Evolutionary conservation across 1,140 invertebrate genomes (phyloP).

Genomic region (Tigriopus japonicus): DNA sequence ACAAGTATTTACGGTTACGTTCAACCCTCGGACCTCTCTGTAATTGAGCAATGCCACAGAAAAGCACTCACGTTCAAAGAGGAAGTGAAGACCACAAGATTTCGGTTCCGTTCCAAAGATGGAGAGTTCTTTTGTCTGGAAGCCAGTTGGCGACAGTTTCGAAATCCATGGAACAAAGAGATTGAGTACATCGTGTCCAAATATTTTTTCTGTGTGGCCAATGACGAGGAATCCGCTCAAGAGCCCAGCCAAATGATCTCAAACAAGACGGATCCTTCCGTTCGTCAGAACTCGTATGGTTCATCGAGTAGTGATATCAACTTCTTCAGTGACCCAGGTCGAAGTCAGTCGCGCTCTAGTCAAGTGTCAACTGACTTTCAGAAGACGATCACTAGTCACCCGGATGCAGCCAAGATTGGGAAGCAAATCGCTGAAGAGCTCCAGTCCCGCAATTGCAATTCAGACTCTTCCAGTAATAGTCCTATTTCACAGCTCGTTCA

Average conservation of each 20-base stretch:
- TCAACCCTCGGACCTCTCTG: constrained; percentile 57
- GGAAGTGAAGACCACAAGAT: constrained; percentile 43
- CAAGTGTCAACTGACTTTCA: constrained; percentile 33
- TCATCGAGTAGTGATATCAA: background rate
- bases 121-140: constrained; percentile 48
- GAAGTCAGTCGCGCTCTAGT: background rate
- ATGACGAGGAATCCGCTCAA: background rate
- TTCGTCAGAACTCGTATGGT: background rate
- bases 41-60: constrained; percentile 65
- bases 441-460: constrained; percentile 10
- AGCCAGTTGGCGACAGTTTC: constrained; percentile 66
- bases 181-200: constrained; percentile 69
- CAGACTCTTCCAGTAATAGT: background rate
- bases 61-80: constrained; percentile 45
- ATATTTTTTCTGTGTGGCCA: constrained; percentile 45
- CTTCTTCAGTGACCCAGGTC: background rate
- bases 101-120: constrained; percentile 57
- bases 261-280: background rate
- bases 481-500: background rate
- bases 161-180: constrained; percentile 80
- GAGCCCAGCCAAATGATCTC: background rate
- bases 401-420: constrained; percentile 59
- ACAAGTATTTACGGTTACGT: constrained; percentile 87
- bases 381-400: constrained; percentile 44
- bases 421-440: constrained; percentile 52